Base-by-base conservation (phyloP, 1,140 invertebrate genomes). In the Acromyrmex charruanus region DNA sequence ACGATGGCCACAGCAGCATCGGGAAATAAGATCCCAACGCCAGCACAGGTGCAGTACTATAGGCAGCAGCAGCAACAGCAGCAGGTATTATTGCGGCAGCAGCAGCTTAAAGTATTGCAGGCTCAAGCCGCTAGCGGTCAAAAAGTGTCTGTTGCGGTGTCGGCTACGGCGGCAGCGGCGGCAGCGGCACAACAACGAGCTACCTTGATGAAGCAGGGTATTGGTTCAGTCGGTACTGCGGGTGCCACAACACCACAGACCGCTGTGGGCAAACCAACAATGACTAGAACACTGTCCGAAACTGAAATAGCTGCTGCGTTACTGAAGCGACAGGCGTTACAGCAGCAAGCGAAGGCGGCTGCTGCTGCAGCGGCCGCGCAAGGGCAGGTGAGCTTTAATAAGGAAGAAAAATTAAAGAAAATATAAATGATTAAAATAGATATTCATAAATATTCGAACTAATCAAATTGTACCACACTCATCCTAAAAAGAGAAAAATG, bases 271-370 rank as follows among this genome's bases (percentile, higher is more conserved):
- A 96, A 96, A 89, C 94, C 96, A 9, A 95, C 96, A 91, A 35
- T 95, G 94, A 74, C 96, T 94, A 86, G 96, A 96, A 72, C 96
- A 18, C 96, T 97, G 2, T 96, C 97, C 0, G 97, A 97, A 25
- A 95, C 96, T 28, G 97, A 98, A 92, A 96, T 98, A 95, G 96
- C 96, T 12, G 96, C 97, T 12, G 96, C 97, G 12, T 86, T 98
- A 21, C 93, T 98, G 0, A 97, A 98, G 88, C 95, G 96, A 21
- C 97, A 97, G 85, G 96, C 96, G 39, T 90, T 96, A 59, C 95
- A 96, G 68, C 95, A 96, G 49, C 96, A 96, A 77, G 96, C 97
- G 81, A 94, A 94, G 1, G 80, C 92, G 0, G 82, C 92, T 71
- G 77, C 63, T 2, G 53, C 55, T 0, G 80, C 68, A 9, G 69